Evolutionary conservation across 2,888 invertebrate genomes (phyloP), one percentile per base, ranked within the genome.

Genomic region (Thysanoteuthis rhombus): DNA sequence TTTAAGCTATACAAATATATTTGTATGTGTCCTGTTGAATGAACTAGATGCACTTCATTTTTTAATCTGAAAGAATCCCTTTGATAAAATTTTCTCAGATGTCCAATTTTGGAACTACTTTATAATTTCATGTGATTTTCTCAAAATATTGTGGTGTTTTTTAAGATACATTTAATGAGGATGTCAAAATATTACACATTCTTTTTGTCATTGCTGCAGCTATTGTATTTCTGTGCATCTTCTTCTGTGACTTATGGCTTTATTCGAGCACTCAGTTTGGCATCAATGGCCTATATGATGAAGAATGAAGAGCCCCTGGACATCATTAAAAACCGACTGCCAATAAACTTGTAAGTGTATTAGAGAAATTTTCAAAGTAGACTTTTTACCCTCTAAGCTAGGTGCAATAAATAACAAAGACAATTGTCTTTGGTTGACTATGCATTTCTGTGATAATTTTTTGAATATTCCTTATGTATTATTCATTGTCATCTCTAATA

Each of bases 191-290:
- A 75, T 36, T 75, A 75, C 36, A 10, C 12, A n/a, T 40, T 32
- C 89, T 39, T 38, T 58, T 32, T 39, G 36, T 92, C 58, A 28
- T 89, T 42, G 22, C 28, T 95, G 32, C 95, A 97, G 97, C 93
- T 97, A 94, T 94, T 97, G 95, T 97, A 97, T 95, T 97, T 97
- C 94, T 96, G 96, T 95, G 96, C 96, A 22, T 94, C 96, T 12
- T 94, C 95, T 10, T 95, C 96, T 94, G 94, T 97, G 38, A 96
- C 96, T 93, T 96, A 97, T 93, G 97, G 97, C 10, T 97, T 97
- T 94, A 95, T 97, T 93, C 94, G 97, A 92, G 97, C 97, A 36
- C 94, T 97, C n/a, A 96, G 96, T 95, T 96, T 97, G 12, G 96
- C 96, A 0, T 94, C 96, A 28, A 96, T 96, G 10, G 95, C 94